These are phyloP conservation scores for Pollenia angustigena DNA, from an alignment of 2,888 invertebrate genomes.

Conservation along the genomic window DNA sequence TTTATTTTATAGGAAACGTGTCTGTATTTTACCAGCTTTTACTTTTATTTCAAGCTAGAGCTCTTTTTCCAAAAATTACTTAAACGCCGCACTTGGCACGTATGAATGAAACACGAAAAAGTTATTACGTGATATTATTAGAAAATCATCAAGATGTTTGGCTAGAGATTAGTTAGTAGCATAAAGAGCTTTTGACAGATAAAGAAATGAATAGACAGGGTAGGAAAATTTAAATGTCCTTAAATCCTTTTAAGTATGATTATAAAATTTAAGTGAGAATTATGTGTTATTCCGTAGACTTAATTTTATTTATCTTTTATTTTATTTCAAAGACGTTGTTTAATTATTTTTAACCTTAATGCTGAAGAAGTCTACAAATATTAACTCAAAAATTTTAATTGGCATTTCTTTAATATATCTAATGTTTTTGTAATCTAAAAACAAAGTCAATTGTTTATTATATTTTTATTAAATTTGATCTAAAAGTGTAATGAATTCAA, in stretches of 20 bases:
- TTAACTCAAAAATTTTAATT: too few species aligned
- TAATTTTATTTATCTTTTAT: too few species aligned
- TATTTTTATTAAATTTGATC: not conserved
- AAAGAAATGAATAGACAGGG: not conserved
- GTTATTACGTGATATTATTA: slow-evolving; percentile 50
- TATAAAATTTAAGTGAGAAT: too few species aligned
- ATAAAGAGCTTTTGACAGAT: not conserved
- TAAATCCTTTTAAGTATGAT: too few species aligned
- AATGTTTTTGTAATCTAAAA: not conserved
- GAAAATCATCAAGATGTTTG: slow-evolving; percentile 40
- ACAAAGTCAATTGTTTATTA: not conserved
- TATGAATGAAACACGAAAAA: slow-evolving; percentile 22
- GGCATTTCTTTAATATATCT: not conserved
- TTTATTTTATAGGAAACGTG: slow-evolving; percentile 48
- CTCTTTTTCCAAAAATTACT: not conserved
- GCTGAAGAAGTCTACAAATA: not conserved
- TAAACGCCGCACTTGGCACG: slow-evolving; percentile 23
- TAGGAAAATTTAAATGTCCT: not conserved
- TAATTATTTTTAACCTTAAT: too few species aligned
- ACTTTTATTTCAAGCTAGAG: not conserved
- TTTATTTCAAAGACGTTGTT: too few species aligned
- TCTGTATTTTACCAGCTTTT: slow-evolving; percentile 4
- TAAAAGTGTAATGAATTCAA: not conserved
- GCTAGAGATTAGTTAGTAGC: not conserved
- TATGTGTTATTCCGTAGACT: too few species aligned